A percentile compares a stretch with the other conserved stretches of the same genome.
These are phyloP conservation scores for Troilus luridus DNA, from an alignment of 2,888 invertebrate species.

Conservation along the genomic window DNA sequence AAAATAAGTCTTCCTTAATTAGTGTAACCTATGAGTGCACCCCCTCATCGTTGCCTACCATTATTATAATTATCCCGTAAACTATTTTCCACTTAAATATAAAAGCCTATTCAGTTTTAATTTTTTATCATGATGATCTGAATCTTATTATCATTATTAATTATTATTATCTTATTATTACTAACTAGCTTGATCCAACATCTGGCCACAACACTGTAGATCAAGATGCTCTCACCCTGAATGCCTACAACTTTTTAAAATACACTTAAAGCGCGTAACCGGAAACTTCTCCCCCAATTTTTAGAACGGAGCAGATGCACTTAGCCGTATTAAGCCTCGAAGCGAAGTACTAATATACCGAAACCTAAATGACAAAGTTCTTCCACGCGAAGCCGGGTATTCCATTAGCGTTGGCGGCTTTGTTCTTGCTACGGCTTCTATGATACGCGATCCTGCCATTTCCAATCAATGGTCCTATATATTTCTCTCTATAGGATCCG, in stretches of 20 bases:
- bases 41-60: no score
- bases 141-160: not conserved
- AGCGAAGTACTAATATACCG: not conserved
- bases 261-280: not conserved
- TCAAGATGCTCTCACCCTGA: not conserved
- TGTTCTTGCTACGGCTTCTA: not conserved
- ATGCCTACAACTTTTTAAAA: constrained; percentile 17
- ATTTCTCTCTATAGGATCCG: not conserved
- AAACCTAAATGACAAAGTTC: constrained; percentile 24
- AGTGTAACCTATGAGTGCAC: no score
- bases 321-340: not conserved
- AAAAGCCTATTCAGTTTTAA: no score
- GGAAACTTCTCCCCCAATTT: not conserved
- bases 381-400: not conserved
- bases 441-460: not conserved
- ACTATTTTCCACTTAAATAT: no score
- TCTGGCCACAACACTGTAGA: not conserved
- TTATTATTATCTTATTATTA: no score
- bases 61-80: no score
- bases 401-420: not conserved
- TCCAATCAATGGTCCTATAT: not conserved
- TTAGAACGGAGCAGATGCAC: not conserved
- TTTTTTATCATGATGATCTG: not conserved
- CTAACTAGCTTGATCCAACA: not conserved
- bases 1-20: no score